These are phyloP conservation scores for Coluber constrictor DNA, from an alignment of 2,797 vertebrate genomes.

Conservation along the genomic window DNA sequence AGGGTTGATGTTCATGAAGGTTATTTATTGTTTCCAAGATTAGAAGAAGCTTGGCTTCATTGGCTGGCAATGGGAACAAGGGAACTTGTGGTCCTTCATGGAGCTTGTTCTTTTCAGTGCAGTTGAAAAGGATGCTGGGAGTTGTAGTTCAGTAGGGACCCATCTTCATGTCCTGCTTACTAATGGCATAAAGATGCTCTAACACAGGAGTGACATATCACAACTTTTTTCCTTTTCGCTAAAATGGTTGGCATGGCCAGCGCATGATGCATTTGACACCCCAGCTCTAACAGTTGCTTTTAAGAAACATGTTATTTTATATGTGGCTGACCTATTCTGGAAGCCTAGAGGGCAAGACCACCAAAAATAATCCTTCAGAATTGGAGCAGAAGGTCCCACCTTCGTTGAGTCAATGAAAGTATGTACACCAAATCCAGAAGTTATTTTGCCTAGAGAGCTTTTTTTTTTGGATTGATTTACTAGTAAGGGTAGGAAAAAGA, in stretches of 20 bases:
- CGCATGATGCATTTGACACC: too few relatives aligned
- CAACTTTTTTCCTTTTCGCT: too few relatives aligned
- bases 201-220: too few relatives aligned
- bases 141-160: not conserved
- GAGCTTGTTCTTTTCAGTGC: not conserved
- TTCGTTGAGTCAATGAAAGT: not conserved
- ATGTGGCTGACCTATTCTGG: not conserved
- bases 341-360: not conserved
- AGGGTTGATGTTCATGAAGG: not conserved
- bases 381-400: not conserved
- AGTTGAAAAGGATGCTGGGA: not conserved
- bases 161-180: too few relatives aligned
- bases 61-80: not conserved
- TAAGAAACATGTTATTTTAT: not conserved
- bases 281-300: too few relatives aligned
- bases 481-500: not conserved
- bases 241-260: too few relatives aligned
- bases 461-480: not conserved
- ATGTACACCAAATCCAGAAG: not conserved
- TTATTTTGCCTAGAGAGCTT: not conserved
- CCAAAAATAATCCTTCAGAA: not conserved
- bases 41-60: not conserved
- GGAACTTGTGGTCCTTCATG: not conserved
- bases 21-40: too few relatives aligned
- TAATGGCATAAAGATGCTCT: too few relatives aligned